Evolutionary conservation across 2,888 invertebrate genomes (phyloP).

Genomic region (Campaea margaritaria): DNA sequence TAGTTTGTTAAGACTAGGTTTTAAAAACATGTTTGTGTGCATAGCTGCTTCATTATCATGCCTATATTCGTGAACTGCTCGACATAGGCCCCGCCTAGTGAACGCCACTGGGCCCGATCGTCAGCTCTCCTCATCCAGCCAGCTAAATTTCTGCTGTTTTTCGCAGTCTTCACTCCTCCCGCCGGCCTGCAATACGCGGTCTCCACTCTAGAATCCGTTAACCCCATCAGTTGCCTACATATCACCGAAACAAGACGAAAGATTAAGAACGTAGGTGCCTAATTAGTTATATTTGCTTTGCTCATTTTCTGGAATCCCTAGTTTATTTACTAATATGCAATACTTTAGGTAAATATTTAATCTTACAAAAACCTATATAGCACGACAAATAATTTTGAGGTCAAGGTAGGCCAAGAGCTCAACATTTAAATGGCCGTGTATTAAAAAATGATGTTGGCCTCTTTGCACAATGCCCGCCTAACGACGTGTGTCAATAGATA

Average conservation of each 20-base stretch:
- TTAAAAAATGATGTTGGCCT: neutral
- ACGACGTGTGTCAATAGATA: conserved; percentile 3
- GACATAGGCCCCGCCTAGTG: no score
- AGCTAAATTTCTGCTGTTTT: no score
- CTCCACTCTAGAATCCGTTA: no score
- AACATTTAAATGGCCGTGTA: neutral
- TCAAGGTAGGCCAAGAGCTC: neutral
- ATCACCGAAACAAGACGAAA: neutral
- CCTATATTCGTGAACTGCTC: no score
- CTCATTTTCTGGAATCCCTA: neutral
- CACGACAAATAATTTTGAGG: neutral
- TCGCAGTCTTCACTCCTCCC: no score
- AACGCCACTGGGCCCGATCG: no score
- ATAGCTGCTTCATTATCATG: no score
- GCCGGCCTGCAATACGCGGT: no score
- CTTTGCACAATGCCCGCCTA: conserved; percentile 11
- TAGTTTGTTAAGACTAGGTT: no score
- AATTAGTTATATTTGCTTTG: neutral
- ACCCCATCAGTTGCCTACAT: no score
- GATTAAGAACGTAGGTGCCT: neutral
- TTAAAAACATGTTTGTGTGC: no score
- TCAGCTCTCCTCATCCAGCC: no score
- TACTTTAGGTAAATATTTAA: conserved; percentile 1
- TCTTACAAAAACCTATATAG: neutral
- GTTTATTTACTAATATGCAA: neutral